A percentile compares a stretch with the other conserved stretches of the same genome.
phyloP scores from a whole-genome alignment of 2,888 invertebrate species.

The Chironomus tentans region DNA sequence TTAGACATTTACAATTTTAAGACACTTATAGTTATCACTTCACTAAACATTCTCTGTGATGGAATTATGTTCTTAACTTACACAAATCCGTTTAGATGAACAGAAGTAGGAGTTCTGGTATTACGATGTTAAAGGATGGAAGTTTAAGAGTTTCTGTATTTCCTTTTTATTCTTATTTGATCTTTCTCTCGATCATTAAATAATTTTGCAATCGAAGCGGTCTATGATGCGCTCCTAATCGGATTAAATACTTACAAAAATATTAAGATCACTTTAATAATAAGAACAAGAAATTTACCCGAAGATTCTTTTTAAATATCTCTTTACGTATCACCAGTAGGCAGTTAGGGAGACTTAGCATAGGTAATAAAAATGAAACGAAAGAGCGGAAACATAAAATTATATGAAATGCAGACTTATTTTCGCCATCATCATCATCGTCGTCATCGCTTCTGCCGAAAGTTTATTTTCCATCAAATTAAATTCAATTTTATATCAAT shows the following conservation, averaged over 20 bases:
- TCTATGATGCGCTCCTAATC: constrained; percentile 3
- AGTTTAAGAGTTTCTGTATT: not conserved
- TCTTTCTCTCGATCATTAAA: not conserved
- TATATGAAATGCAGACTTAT: not conserved
- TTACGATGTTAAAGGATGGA: not conserved
- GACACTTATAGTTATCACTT: not conserved
- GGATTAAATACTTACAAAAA: constrained; percentile 19
- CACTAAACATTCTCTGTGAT: not conserved
- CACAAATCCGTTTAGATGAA: not conserved
- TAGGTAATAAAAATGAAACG: not conserved
- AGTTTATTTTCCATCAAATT: constrained; percentile 9
- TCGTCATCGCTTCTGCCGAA: not conserved
- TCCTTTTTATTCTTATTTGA: too few relatives aligned
- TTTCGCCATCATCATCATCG: not conserved
- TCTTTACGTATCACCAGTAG: not conserved
- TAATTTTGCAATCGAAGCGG: not conserved
- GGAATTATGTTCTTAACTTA: not conserved
- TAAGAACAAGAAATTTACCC: too few relatives aligned
- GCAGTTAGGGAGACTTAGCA: not conserved
- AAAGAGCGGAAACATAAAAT: constrained; percentile 5
- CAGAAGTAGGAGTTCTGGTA: too few relatives aligned
- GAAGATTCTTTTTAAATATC: too few relatives aligned
- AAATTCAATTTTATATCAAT: constrained; percentile 10
- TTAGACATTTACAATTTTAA: not conserved
- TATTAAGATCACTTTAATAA: not conserved